Percentiles rank a stretch among this genome's conserved stretches.
These are phyloP conservation scores for Ptyas mucosa DNA, from an alignment of 2,113 vertebrate species.

Conservation along the genomic window DNA sequence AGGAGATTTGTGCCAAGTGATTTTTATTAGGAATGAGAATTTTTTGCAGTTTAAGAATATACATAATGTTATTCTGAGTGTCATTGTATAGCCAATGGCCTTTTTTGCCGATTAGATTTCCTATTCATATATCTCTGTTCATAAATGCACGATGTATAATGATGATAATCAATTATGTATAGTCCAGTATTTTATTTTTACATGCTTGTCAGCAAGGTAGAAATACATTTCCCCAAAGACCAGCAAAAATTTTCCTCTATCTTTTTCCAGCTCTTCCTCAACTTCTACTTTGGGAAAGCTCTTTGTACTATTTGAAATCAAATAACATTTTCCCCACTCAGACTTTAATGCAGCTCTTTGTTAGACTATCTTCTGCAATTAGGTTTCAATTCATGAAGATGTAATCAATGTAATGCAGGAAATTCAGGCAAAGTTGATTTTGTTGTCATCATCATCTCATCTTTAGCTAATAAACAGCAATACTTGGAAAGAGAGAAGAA, in stretches of 20 bases:
- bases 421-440: slow-evolving; percentile 4
- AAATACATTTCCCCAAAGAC: slow-evolving; percentile 13
- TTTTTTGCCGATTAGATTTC: not conserved
- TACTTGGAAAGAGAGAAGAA: slow-evolving; percentile 2
- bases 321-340: slow-evolving; percentile 29
- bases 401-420: slow-evolving; percentile 31
- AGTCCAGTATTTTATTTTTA: not conserved
- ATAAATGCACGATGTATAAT: not conserved
- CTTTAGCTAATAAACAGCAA: not conserved
- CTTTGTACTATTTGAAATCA: slow-evolving; percentile 35
- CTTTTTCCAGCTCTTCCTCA: not conserved
- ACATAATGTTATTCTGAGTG: not conserved
- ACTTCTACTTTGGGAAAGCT: not conserved
- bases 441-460: not conserved
- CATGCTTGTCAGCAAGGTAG: not conserved
- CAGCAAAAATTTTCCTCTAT: not conserved
- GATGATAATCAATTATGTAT: not conserved
- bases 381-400: slow-evolving; percentile 41
- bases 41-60: not conserved
- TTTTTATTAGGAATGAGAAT: not conserved
- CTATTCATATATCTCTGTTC: not conserved
- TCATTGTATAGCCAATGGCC: not conserved
- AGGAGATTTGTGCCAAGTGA: not conserved
- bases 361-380: slow-evolving; percentile 36
- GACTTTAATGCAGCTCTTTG: slow-evolving; percentile 19